Percentiles rank a stretch among this genome's conserved stretches.
Conservation (phyloP, 2,113 vertebrate species). For the Ornithorhynchus anatinus region DNA sequence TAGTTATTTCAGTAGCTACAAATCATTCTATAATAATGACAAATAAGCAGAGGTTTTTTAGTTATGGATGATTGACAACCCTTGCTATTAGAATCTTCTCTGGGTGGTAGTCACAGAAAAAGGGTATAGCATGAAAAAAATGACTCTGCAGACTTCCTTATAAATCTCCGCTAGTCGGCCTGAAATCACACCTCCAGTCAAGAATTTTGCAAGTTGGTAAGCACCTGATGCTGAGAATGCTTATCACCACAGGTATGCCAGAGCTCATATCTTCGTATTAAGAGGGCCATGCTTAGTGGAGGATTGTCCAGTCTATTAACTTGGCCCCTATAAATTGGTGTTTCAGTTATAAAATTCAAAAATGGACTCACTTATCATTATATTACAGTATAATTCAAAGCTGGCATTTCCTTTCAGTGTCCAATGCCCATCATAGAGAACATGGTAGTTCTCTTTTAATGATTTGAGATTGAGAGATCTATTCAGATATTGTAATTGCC, state of each 20-base stretch:
- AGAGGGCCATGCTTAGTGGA: too few species aligned
- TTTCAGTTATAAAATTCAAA: conserved; percentile 8
- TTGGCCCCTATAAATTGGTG: background rate
- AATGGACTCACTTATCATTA: background rate
- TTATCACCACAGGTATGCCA: too few species aligned
- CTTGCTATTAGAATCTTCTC: background rate
- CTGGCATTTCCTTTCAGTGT: background rate
- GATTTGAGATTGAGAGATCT: conserved; percentile 20
- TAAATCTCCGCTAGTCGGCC: too few species aligned
- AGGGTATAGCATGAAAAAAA: too few species aligned
- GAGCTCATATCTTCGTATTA: too few species aligned
- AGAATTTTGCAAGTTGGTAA: too few species aligned
- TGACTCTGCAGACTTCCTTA: too few species aligned
- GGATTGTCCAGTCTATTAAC: too few species aligned
- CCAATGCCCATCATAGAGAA: conserved; percentile 6
- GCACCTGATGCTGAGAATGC: too few species aligned
- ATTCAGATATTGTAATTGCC: conserved; percentile 29
- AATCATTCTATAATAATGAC: background rate
- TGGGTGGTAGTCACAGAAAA: too few species aligned
- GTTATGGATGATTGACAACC: background rate
- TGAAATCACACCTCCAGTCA: too few species aligned
- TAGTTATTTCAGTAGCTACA: background rate
- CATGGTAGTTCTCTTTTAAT: conserved; percentile 21
- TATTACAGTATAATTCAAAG: conserved; percentile 9
- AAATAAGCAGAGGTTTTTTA: background rate